Evolutionary conservation across 1,140 invertebrate genomes (phyloP), one percentile per base, ranked within the genome.

Genomic region (Drosophila baimaii): DNA sequence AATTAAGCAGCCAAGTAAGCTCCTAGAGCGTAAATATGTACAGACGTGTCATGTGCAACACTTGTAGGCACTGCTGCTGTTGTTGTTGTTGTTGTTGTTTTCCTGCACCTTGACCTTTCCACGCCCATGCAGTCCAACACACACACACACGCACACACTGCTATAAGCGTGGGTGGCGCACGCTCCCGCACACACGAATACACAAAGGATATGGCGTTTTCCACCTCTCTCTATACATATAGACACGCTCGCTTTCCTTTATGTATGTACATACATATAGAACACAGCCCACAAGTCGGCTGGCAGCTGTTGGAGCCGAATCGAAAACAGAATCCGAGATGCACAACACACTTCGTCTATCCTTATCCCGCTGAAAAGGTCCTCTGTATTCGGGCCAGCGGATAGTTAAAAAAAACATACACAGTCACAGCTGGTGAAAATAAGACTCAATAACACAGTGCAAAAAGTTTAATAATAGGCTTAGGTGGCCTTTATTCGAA

Each of bases 71-170:
- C 19, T 25, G 17, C 10, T 5, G 2, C 2, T 43, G 39, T 43
- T 77, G 66, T 64, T 62, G 65, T 56, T 81, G 29, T 33, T 46
- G 15, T 66, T 73, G 59, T 84, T 64, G 61, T 54, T 52, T 25
- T 63, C 57, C 64, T 68, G 65, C 75, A 64, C 80, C 69, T 85
- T 86, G 75, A 85, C 82, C 82, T 85, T 85, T 86, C 66, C 63
- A 72, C 47, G 63, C 74, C 49, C 77, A 64, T 55, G 59, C 69
- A 69, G 19, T 37, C 35, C 15, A 5, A n/a, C 35, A 37, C 15
- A 37, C 35, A 37, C 35, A 7, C 15, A 37, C 59, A 72, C 37
- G 21, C 71, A 41, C 66, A 63, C 43, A 43, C 57, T 66, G 21
- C 51, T 52, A 52, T 23, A 23, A 44, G 72, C 72, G 72, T 77